These are phyloP conservation scores for Cheilosia grossa DNA, from an alignment of 2,888 invertebrate species.

Conservation along the genomic window DNA sequence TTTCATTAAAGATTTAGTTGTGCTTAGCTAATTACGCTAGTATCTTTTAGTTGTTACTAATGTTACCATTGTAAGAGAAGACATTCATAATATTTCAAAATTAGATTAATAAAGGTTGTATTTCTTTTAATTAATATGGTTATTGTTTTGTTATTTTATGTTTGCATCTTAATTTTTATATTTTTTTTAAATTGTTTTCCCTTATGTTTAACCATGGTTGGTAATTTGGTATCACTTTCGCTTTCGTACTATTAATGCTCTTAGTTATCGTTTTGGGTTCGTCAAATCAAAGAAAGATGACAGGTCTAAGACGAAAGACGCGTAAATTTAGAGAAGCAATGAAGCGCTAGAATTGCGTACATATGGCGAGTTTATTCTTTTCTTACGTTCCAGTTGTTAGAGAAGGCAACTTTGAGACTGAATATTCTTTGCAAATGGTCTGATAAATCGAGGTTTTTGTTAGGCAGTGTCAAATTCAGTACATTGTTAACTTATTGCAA, in stretches of 20 bases:
- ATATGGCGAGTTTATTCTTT: neutral
- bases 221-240: conserved; percentile 18
- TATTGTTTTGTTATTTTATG: conserved; percentile 67
- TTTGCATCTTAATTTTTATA: conserved; percentile 53
- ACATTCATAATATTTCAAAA: conserved; percentile 45
- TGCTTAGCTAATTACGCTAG: conserved; percentile 68
- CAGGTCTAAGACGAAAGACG: no score
- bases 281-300: neutral
- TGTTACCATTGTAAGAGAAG: conserved; percentile 55
- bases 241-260: conserved; percentile 54
- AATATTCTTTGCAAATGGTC: neutral
- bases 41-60: conserved; percentile 71
- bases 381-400: neutral
- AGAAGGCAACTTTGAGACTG: neutral
- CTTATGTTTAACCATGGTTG: conserved; percentile 68
- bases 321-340: no score
- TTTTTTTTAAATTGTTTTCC: conserved; percentile 49
- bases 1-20: conserved; percentile 48
- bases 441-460: no score
- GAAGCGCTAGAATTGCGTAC: no score
- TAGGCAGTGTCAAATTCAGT: no score
- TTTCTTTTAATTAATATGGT: conserved; percentile 65
- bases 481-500: no score
- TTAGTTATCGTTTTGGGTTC: conserved; percentile 18
- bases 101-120: conserved; percentile 69